Evolutionary conservation across 64 coral and sea anemone species (phyloP).

Genomic region (Acropora yongei): DNA sequence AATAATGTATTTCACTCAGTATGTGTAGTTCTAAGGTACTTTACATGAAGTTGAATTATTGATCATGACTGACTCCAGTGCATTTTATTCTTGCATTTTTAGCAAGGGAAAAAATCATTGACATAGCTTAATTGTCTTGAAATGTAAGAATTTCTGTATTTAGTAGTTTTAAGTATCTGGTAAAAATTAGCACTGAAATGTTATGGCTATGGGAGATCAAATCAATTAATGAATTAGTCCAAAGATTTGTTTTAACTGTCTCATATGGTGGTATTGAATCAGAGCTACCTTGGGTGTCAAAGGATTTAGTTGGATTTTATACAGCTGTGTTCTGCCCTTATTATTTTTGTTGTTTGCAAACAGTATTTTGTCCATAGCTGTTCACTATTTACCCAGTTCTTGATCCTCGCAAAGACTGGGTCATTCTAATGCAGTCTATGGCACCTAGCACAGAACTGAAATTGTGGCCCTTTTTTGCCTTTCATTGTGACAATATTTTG

Average conservation of each 20-base stretch:
- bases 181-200: no score
- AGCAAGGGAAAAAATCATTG: no score
- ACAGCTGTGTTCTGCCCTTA: not conserved
- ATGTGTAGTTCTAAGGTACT: not conserved
- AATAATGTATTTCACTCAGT: not conserved
- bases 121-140: no score
- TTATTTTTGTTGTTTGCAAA: not conserved
- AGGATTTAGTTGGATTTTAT: not conserved
- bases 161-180: no score
- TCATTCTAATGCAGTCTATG: not conserved
- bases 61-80: no score
- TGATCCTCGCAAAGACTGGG: not conserved
- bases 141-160: no score
- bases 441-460: not conserved
- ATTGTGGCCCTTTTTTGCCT: not conserved
- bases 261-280: not conserved
- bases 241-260: not conserved
- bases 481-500: not conserved
- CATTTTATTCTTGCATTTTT: no score
- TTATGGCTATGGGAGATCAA: no score
- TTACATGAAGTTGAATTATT: not conserved
- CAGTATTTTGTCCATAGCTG: not conserved
- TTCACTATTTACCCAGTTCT: not conserved
- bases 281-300: not conserved
- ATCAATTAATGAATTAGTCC: no score